Conservation (phyloP, 1,140 invertebrate species). For the Procambarus virginalis region DNA sequence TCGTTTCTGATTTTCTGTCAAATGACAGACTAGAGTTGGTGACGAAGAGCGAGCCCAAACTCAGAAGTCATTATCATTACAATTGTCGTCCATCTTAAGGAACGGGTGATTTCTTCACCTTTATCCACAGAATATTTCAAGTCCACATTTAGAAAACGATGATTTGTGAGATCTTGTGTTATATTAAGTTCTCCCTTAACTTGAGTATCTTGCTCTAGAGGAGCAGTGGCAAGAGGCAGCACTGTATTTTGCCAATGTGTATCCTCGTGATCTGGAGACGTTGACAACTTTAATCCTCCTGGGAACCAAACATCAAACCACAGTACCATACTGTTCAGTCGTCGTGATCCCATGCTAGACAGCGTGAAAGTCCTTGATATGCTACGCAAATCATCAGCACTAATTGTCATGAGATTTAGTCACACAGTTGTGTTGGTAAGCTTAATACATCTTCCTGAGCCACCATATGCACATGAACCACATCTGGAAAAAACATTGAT, state of each 20-base stretch:
- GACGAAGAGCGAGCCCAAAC: constrained; percentile 12
- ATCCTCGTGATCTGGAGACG: constrained; percentile 71
- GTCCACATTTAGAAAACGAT: constrained; percentile 58
- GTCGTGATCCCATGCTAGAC: constrained; percentile 62
- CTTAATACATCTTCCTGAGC: constrained; percentile 69
- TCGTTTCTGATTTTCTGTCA: neutral
- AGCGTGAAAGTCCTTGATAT: constrained; percentile 46
- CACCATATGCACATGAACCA: constrained; percentile 86
- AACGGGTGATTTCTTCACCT: constrained; percentile 43
- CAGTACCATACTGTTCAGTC: constrained; percentile 71
- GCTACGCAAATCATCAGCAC: constrained; percentile 42
- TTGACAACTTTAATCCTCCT: constrained; percentile 71
- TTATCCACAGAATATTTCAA: constrained; percentile 53
- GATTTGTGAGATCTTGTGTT: constrained; percentile 61
- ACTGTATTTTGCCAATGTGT: constrained; percentile 71
- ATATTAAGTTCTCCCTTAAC: constrained; percentile 54
- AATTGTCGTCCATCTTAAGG: constrained; percentile 69
- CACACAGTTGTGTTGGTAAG: constrained; percentile 68
- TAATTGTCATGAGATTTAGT: constrained; percentile 68
- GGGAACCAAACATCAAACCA: constrained; percentile 73
- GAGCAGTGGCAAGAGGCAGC: constrained; percentile 55
- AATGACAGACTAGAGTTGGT: constrained; percentile 23
- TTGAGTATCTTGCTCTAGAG: constrained; percentile 60
- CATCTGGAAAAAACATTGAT: constrained; percentile 93
- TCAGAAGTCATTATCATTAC: constrained; percentile 68